Percentiles rank a stretch among this genome's conserved stretches.
These are phyloP conservation scores for Conchocele bisecta DNA, from an alignment of 2,888 invertebrate species.

Conservation along the genomic window DNA sequence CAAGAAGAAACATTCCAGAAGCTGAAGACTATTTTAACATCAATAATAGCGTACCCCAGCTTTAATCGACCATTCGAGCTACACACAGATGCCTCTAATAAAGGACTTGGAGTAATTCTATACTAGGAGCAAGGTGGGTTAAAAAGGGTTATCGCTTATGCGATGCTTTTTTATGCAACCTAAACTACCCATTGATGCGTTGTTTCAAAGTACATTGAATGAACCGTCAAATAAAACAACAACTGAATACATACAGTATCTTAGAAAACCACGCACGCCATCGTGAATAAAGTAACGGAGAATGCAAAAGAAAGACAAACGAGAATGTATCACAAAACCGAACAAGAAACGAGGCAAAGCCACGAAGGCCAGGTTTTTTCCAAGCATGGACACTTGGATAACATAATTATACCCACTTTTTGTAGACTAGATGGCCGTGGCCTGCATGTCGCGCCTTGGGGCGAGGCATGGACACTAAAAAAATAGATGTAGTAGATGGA, in stretches of 20 bases:
- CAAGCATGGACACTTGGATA: too few species aligned
- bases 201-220: slow-evolving; percentile 12
- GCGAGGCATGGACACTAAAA: too few species aligned
- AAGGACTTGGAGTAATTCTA: slow-evolving; percentile 34
- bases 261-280: slow-evolving; percentile 20
- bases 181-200: slow-evolving; percentile 36
- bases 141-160: slow-evolving; percentile 33
- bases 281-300: slow-evolving; percentile 5
- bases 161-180: slow-evolving; percentile 38
- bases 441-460: too few species aligned
- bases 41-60: slow-evolving; percentile 17
- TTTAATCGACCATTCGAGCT: slow-evolving; percentile 35
- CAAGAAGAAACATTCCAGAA: too few species aligned
- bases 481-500: too few species aligned
- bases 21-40: slow-evolving; percentile 15
- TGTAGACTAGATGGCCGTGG: too few species aligned
- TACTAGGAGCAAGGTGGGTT: slow-evolving; percentile 29
- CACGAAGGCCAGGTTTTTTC: too few species aligned
- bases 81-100: slow-evolving; percentile 29
- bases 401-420: too few species aligned
- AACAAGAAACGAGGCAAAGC: too few species aligned
- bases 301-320: slow-evolving; percentile 14
- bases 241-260: slow-evolving; percentile 8
- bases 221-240: slow-evolving; percentile 5
- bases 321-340: slow-evolving; percentile 24